A percentile compares a stretch with the other conserved stretches of the same genome.
phyloP scores from a whole-genome alignment of 2,113 vertebrate species.

The Aspiorhynchus laticeps region DNA sequence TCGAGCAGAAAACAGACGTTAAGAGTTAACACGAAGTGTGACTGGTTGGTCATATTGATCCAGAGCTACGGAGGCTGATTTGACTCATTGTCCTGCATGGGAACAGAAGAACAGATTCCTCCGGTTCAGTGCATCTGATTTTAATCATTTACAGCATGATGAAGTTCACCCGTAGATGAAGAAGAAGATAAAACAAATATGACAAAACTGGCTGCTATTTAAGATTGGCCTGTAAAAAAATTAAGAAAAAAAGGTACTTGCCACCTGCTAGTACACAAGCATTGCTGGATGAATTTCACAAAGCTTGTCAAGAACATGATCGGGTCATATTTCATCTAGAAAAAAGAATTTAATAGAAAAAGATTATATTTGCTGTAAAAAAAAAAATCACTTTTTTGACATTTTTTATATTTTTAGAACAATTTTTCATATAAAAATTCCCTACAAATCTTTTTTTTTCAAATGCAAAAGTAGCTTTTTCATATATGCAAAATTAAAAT shows the following conservation, averaged over 20 bases:
- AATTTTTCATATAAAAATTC: no score
- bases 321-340: neutral
- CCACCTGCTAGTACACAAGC: neutral
- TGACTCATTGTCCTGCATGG: constrained; percentile 68
- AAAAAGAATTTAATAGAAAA: neutral
- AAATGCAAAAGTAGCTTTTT: neutral
- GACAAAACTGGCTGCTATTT: neutral
- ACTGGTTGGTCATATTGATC: constrained; percentile 61
- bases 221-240: neutral
- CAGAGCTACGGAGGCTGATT: constrained; percentile 56
- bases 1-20: constrained; percentile 62
- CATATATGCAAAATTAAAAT: neutral
- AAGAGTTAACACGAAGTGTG: constrained; percentile 67
- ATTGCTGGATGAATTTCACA: neutral
- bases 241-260: neutral
- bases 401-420: no score
- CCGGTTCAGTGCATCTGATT: neutral
- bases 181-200: neutral
- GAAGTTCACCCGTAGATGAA: neutral
- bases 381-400: no score
- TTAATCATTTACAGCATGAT: neutral
- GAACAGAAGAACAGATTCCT: constrained; percentile 52
- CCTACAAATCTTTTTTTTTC: neutral
- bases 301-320: neutral
- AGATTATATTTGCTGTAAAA: neutral